phyloP scores from a whole-genome alignment of 2,888 invertebrate genomes.

The Eupeodes luniger region DNA sequence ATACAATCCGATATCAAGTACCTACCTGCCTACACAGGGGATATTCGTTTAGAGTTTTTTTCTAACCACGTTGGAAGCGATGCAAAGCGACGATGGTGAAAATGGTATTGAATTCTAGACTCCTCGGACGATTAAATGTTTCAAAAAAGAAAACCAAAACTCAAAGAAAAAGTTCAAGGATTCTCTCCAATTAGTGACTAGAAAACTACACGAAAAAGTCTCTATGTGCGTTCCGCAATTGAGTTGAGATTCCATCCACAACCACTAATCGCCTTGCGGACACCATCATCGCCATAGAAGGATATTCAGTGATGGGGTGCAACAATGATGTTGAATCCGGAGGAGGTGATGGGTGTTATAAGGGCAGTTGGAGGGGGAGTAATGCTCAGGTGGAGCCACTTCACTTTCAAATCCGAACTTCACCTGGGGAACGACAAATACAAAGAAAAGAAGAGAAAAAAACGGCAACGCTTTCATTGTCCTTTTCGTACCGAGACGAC shows the following conservation, averaged over 20 bases:
- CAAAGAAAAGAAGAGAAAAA: slow-evolving; percentile 29
- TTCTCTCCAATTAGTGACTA: slow-evolving; percentile 71
- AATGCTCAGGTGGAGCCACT: slow-evolving; percentile 69
- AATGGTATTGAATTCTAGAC: slow-evolving; percentile 19
- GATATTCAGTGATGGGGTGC: neutral
- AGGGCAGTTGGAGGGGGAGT: neutral
- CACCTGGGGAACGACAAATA: slow-evolving; percentile 60
- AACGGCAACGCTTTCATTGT: slow-evolving; percentile 56
- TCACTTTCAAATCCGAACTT: slow-evolving; percentile 66
- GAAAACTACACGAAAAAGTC: slow-evolving; percentile 50
- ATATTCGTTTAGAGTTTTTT: neutral
- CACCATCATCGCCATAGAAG: neutral
- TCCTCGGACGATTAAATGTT: slow-evolving; percentile 46
- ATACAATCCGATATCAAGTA: slow-evolving; percentile 42
- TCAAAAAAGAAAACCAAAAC: neutral
- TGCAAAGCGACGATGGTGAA: neutral
- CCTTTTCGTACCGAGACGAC: slow-evolving; percentile 22
- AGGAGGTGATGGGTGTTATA: neutral
- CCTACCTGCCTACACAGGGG: no score
- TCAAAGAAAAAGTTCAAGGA: slow-evolving; percentile 56
- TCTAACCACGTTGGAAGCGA: neutral
- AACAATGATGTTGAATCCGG: neutral
- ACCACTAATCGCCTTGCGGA: slow-evolving; percentile 68
- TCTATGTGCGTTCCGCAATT: slow-evolving; percentile 44
- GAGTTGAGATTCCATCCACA: slow-evolving; percentile 61